Conservation (phyloP, 1,140 invertebrate species). For the Cyrtorhinus lividipennis region DNA sequence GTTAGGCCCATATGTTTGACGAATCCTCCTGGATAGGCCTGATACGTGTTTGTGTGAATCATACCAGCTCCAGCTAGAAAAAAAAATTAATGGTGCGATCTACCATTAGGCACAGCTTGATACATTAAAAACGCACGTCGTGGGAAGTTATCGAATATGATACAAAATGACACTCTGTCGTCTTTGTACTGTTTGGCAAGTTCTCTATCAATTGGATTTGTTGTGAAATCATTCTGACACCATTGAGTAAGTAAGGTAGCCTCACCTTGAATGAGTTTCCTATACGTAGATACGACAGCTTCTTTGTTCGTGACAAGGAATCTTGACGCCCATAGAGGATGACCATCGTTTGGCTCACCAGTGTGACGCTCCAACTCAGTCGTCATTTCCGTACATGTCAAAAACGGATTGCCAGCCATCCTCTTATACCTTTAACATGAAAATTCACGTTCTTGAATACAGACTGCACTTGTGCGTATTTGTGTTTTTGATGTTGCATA, state of each 20-base stretch:
- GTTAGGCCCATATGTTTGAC: slow-evolving; percentile 47
- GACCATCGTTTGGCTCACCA: slow-evolving; percentile 46
- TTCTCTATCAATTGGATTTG: no score
- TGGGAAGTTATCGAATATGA: no score
- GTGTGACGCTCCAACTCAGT: slow-evolving; percentile 57
- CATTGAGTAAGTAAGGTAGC: no score
- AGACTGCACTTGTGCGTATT: no score
- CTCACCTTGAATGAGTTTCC: slow-evolving; percentile 52
- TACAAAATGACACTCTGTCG: no score
- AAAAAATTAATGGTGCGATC: no score
- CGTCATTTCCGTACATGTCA: not conserved
- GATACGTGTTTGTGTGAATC: slow-evolving; percentile 76
- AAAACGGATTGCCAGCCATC: not conserved
- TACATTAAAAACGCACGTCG: no score
- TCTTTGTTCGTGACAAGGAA: slow-evolving; percentile 54
- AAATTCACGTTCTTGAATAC: no score
- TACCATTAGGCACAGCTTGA: no score
- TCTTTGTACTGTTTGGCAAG: no score
- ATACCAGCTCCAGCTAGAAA: slow-evolving; percentile 60
- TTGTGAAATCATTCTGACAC: no score
- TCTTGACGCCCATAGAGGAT: slow-evolving; percentile 64
- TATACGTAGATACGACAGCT: slow-evolving; percentile 55
- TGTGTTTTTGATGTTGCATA: no score
- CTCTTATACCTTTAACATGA: not conserved
- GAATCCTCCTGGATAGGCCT: slow-evolving; percentile 67